Evolutionary conservation across 2,797 vertebrate genomes (phyloP), one percentile per base, ranked within the genome.

Genomic region (Hapalemur alaotrensis): DNA sequence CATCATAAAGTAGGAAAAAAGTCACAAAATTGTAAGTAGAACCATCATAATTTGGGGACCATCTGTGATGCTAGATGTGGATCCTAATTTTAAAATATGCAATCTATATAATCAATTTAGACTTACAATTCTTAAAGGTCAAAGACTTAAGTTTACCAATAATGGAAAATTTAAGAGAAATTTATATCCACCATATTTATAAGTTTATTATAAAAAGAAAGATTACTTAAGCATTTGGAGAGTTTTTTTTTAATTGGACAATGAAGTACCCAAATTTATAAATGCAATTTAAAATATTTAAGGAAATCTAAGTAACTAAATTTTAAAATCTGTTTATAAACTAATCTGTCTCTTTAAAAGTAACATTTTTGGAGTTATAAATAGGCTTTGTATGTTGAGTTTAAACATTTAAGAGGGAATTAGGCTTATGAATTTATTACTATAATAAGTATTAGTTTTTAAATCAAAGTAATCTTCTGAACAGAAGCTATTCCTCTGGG

Each of bases 381-480:
- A 48, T 75, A 54, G 46, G 11, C 38, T 57, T 89, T 86, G 4
- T 46, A 52, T 61, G 1, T 63, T 76, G 4, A 91, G 92, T 81
- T 82, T 73, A 59, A 82, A 91, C 38, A 6, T 89, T 35, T 70
- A 85, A 63, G 73, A 46, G 67, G 32, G 20, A 78, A 76, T 87
- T 65, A 89, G 22, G 18, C 7, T 87, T 54, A 86, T 80, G 12
- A 38, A 91, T 84, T 75, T 69, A 70, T 90, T 79, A 67, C 9
- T 93, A 30, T 78, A 25, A 78, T 32, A 91, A 86, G 73, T 52
- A 94, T 54, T 88, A 88, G 61, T 63, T 95, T 85, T 76, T 50
- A 90, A 89, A 57, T 14, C 4, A 84, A 75, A 88, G 65, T 89
- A 85, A 43, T 63, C 11, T 63, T 94, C 57, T 76, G 48, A 94